A percentile compares a stretch with the other conserved stretches of the same genome.
Conservation (phyloP, 2,888 invertebrate species). For the Drosophila recens region DNA sequence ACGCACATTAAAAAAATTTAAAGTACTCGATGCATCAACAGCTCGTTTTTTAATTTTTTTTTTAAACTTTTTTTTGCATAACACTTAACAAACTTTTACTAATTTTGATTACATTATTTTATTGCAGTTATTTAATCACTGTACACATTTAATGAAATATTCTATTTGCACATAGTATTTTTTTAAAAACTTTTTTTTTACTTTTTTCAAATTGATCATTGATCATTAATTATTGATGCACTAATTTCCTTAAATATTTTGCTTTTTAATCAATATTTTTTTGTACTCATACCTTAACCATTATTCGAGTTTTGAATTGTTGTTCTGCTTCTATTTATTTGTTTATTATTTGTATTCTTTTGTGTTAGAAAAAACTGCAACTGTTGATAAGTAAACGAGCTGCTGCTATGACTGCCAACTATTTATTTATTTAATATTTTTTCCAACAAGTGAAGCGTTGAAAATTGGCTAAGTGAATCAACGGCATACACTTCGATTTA, state of each 20-base stretch:
- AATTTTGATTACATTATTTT: no score
- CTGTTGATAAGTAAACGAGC: conserved; percentile 18
- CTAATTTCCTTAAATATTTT: not conserved
- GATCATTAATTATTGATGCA: no score
- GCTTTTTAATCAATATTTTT: not conserved
- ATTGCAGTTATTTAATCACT: no score
- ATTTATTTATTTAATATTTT: conserved; percentile 34
- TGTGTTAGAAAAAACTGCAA: not conserved
- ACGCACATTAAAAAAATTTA: no score
- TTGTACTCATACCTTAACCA: not conserved
- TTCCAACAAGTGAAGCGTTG: conserved; percentile 31
- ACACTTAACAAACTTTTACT: no score
- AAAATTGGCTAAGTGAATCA: conserved; percentile 37
- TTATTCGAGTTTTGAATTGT: not conserved
- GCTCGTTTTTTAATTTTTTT: no score
- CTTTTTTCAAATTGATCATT: no score
- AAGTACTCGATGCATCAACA: no score
- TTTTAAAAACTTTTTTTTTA: no score
- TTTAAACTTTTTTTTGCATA: no score
- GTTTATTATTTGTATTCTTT: not conserved
- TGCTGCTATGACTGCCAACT: conserved; percentile 21
- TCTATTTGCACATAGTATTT: no score
- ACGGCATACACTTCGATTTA: conserved; percentile 7
- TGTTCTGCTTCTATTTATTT: conserved; percentile 17
- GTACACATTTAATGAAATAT: no score